Evolutionary conservation across 37 sponge, comb jelly and placozoan species (phyloP), one percentile per base, ranked within the genome.

Genomic region (Ephydatia muelleri): DNA sequence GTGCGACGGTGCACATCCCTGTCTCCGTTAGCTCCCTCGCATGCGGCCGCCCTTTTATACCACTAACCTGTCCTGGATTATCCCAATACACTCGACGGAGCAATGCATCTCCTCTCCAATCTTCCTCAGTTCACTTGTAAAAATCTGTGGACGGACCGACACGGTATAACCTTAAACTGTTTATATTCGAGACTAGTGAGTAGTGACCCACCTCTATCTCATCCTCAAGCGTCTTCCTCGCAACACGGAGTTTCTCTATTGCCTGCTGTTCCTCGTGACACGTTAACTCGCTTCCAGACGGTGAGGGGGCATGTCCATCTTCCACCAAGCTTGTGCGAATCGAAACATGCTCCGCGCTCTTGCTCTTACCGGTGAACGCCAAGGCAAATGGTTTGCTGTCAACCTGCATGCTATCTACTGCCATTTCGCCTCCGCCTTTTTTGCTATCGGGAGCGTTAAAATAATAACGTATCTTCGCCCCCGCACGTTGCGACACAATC

Each of bases 71-170:
- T 91, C 87, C 73, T 86, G 83, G 19, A 87, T 57, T 9, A 91
- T 72, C 30, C 78, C 79, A 0, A 47, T 16, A 69, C 84, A 91
- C 70, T 87, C 87, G 43, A 72, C 74, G 1, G 64, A 49, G 48
- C 81, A 85, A 67, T 70, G 48, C 82, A 80, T 75, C 65, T 85
- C 86, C 73, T 90, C 81, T 47, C 90, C 90, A 64, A 90, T 80
- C 64, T 40, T n/a, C 0, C 65, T 78, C 49, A 90, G 78, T 43
- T 85, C 86, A 14, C 38, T 73, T 0, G 76, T 73, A 64, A 90
- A 67, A n/a, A 69, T 26, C 90, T 90, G 73, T 3, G 73, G 37
- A 72, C 3, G 30, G 68, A 32, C 26, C 13, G n/a, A 36, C 25
- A 38, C 11, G 25, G 22, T 22, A 43, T 23, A 43, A 47, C 6